These are phyloP conservation scores for Oreortyx pictus DNA, from an alignment of 2,797 vertebrate species.

Conservation along the genomic window DNA sequence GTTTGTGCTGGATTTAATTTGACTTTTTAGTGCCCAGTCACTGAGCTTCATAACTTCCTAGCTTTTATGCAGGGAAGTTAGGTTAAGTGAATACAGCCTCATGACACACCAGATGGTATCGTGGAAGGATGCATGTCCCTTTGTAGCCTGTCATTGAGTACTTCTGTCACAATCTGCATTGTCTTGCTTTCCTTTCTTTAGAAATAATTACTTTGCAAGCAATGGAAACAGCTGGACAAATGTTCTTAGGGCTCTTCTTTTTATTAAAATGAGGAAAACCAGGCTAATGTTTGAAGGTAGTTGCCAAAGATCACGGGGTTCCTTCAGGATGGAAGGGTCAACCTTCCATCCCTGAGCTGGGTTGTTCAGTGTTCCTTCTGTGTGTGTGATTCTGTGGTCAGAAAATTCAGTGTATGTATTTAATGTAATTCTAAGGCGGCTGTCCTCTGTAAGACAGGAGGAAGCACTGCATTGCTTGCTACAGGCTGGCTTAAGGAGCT, in stretches of 20 bases:
- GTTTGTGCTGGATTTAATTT: background rate
- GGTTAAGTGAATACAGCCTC: background rate
- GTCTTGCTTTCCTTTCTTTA: background rate
- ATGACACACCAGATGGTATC: no score
- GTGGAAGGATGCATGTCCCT: background rate
- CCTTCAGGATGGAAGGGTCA: no score
- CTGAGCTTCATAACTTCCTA: background rate
- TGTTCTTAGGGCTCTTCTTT: background rate
- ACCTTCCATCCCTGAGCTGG: background rate
- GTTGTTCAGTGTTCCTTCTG: background rate
- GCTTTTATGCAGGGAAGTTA: background rate
- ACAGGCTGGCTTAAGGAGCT: background rate
- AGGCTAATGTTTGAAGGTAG: background rate
- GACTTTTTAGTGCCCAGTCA: background rate
- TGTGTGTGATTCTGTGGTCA: accelerated
- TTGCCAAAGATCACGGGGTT: background rate
- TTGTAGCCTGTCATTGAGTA: background rate
- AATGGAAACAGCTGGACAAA: background rate
- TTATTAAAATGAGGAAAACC: background rate
- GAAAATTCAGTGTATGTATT: background rate
- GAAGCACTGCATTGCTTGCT: accelerated
- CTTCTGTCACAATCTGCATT: background rate
- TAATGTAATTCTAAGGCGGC: background rate
- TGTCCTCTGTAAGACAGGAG: background rate
- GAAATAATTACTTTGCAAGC: background rate